Evolutionary conservation across 2,113 vertebrate genomes (phyloP), one percentile per base, ranked within the genome.

Genomic region (Corythoichthys haematopterus): DNA sequence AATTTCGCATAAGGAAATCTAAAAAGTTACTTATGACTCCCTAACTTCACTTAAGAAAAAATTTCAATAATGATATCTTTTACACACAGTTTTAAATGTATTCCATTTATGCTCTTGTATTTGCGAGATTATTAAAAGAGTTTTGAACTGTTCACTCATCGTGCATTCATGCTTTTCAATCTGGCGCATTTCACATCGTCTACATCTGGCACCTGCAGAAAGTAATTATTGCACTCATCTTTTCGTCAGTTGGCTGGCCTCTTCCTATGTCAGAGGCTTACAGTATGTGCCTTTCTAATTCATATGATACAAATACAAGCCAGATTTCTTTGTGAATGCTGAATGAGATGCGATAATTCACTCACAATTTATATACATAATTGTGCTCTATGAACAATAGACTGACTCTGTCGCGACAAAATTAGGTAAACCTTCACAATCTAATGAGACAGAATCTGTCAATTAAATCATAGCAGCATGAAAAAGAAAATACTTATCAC

Each of bases 101-200:
- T 5, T 66, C 51, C 38, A 58, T 69, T 70, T 28, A 1, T 38
- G 73, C 50, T 67, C 73, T 70, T 65, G 67, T 48, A 64, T 75
- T 74, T 48, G 56, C 67, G 2, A 1, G 12, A 38, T 69, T 10
- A 16, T 72, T 71, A 66, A 66, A 70, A 69, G 66, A n/a, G 38
- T 46, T 35, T 43, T 43, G 9, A 43, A 35, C 65, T 64, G 63
- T 77, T 69, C 48, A 74, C 84, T 81, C 77, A 68, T 46, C 53
- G 59, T 68, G 66, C 76, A 76, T 55, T 64, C 68, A 67, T 59
- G 46, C 70, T 58, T 78, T 76, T 81, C 84, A 81, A 84, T 87
- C 78, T 76, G 68, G 64, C 74, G 67, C 80, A 73, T 74, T 71
- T 71, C 76, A 66, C 70, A 66, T 51, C 48, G 4, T 6, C 76